A percentile compares a stretch with the other conserved stretches of the same genome.
phyloP scores from a whole-genome alignment of 1,140 invertebrate species.

The Psix sp. region DNA sequence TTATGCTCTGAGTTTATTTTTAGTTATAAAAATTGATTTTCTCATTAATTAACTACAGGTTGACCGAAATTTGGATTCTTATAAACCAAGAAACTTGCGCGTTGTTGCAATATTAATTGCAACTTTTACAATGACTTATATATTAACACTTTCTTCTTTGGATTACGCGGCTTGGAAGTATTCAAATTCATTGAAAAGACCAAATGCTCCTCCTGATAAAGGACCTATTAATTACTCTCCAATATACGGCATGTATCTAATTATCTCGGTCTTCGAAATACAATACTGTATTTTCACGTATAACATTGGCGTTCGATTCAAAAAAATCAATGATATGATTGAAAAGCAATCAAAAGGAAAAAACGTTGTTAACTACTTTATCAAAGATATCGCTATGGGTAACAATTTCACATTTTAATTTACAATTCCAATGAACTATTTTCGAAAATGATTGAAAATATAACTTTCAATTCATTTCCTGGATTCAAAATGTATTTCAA shows the following conservation, averaged over 20 bases:
- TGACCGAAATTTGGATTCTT: slow-evolving; percentile 63
- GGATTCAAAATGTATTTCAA: no score
- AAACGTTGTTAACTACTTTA: slow-evolving; percentile 57
- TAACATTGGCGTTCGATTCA: slow-evolving; percentile 69
- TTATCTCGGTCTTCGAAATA: slow-evolving; percentile 68
- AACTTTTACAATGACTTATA: slow-evolving; percentile 41
- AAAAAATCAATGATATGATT: slow-evolving; percentile 67
- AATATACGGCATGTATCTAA: slow-evolving; percentile 71
- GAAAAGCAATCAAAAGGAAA: slow-evolving; percentile 61
- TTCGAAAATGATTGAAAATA: no score
- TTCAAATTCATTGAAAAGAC: slow-evolving; percentile 54
- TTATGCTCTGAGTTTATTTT: not conserved
- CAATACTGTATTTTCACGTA: slow-evolving; percentile 70
- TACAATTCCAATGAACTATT: not conserved
- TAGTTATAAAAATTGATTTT: not conserved
- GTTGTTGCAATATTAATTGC: slow-evolving; percentile 58
- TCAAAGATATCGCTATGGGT: slow-evolving; percentile 66
- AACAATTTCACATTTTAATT: slow-evolving; percentile 8
- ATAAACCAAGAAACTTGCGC: slow-evolving; percentile 59
- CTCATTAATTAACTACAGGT: slow-evolving; percentile 54
- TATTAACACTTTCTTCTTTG: slow-evolving; percentile 58
- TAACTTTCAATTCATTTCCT: not conserved
- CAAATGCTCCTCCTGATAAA: slow-evolving; percentile 54
- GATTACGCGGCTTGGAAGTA: slow-evolving; percentile 68
- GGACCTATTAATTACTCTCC: slow-evolving; percentile 72